Conservation (phyloP, 2,113 vertebrate genomes). For the Corapipo altera region DNA sequence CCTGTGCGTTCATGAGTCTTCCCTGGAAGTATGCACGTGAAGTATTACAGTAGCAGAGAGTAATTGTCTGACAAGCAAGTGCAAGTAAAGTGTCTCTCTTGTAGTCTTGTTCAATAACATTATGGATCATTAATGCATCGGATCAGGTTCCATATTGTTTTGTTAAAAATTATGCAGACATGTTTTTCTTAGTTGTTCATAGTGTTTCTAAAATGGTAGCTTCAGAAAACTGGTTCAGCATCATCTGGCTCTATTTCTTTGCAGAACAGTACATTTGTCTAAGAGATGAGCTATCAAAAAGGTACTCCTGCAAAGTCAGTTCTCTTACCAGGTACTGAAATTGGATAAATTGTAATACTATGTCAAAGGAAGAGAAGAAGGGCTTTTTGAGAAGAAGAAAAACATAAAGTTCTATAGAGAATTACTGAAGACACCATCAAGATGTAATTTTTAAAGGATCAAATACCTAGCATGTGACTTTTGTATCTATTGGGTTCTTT, state of each 20-base stretch:
- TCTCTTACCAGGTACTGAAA: not conserved
- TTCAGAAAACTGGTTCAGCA: not conserved
- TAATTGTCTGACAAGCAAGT: slow-evolving; percentile 80
- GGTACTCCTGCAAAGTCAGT: not conserved
- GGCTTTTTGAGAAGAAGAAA: not conserved
- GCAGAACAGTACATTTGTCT: not conserved
- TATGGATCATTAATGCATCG: slow-evolving; percentile 78
- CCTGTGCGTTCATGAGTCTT: slow-evolving; percentile 77
- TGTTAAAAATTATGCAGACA: slow-evolving; percentile 60
- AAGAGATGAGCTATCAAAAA: not conserved
- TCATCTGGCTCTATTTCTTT: not conserved
- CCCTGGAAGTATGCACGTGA: slow-evolving; percentile 79
- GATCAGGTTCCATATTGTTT: slow-evolving; percentile 63
- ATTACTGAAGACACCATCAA: not conserved
- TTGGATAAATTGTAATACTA: not conserved
- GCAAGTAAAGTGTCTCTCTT: slow-evolving; percentile 79
- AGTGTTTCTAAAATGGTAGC: slow-evolving; percentile 15
- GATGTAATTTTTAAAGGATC: not conserved
- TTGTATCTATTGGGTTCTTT: not conserved
- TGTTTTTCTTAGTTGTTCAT: slow-evolving; percentile 11
- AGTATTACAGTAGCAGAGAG: slow-evolving; percentile 77
- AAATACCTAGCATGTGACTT: not conserved
- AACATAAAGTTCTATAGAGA: not conserved
- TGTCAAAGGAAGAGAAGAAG: not conserved
- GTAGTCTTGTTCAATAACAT: slow-evolving; percentile 82